Conservation (phyloP, 2,797 vertebrate genomes). For the Argentina silus region DNA sequence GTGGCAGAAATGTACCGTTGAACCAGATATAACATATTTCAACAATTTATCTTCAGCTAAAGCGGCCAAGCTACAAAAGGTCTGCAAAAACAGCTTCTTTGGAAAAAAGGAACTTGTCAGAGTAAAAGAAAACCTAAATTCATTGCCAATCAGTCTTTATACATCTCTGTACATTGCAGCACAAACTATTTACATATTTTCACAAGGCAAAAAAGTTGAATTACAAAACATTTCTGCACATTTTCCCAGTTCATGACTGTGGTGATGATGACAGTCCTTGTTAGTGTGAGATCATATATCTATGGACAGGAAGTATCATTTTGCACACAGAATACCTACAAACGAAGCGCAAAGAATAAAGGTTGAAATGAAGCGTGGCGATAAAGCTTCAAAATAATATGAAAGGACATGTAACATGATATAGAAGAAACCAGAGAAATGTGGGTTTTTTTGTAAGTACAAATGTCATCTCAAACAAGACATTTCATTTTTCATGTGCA, state of each 20-base stretch:
- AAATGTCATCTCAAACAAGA: conserved; percentile 32
- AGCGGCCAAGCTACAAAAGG: conserved; percentile 65
- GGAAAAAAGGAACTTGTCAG: conserved; percentile 58
- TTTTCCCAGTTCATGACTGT: conserved; percentile 53
- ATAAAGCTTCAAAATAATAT: conserved; percentile 42
- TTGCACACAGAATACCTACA: conserved; percentile 34
- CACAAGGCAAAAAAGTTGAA: conserved; percentile 65
- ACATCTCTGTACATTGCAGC: conserved; percentile 79
- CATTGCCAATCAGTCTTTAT: conserved; percentile 76
- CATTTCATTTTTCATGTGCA: conserved; percentile 12
- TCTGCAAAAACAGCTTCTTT: conserved; percentile 69
- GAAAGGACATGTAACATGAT: conserved; percentile 26
- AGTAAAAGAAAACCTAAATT: conserved; percentile 54
- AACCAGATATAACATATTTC: conserved; percentile 46
- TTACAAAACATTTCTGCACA: conserved; percentile 52
- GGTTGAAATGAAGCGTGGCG: conserved; percentile 39
- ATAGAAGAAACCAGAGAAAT: conserved; percentile 3
- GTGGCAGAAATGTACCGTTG: conserved; percentile 58
- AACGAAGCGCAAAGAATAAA: conserved; percentile 39
- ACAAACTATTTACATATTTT: conserved; percentile 74
- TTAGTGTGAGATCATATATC: conserved; percentile 31
- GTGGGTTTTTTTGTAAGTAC: neutral
- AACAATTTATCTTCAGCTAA: conserved; percentile 60
- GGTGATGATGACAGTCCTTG: conserved; percentile 15
- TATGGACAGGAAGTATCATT: conserved; percentile 43